These are phyloP conservation scores for Brachypalpus laphriformis DNA, from an alignment of 2,888 invertebrate species.

Conservation along the genomic window DNA sequence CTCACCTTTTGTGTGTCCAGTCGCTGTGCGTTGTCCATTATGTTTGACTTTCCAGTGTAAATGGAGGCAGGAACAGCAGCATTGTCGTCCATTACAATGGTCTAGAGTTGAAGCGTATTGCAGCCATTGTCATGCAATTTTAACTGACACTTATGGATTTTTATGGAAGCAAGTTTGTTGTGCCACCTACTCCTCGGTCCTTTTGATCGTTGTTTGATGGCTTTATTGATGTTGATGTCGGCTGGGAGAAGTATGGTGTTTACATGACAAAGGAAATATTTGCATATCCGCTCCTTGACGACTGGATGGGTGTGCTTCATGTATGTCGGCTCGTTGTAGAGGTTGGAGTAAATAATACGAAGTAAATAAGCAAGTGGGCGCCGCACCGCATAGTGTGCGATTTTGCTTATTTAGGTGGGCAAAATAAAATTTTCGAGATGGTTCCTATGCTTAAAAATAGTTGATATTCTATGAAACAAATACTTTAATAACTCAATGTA, in stretches of 20 bases:
- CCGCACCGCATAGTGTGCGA: neutral
- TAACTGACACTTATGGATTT: conserved; percentile 7
- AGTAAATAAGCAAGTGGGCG: too few relatives aligned
- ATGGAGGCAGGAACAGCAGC: neutral
- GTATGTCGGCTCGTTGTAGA: neutral
- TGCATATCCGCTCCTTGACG: neutral
- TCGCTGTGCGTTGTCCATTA: neutral
- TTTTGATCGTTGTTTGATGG: neutral
- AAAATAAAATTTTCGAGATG: conserved; percentile 8
- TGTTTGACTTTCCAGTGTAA: neutral
- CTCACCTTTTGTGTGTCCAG: neutral
- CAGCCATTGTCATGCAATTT: conserved; percentile 6
- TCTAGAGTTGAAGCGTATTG: neutral
- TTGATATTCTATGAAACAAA: conserved; percentile 13
- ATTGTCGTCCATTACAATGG: neutral
- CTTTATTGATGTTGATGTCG: neutral
- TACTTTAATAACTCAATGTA: neutral
- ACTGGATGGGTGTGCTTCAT: neutral
- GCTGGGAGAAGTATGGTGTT: neutral
- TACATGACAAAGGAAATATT: conserved; percentile 2
- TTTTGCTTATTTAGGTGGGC: neutral
- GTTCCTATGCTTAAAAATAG: neutral
- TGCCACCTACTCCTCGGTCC: conserved; percentile 3
- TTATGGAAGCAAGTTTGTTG: neutral
- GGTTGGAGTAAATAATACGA: neutral